phyloP scores from a whole-genome alignment of 1,140 invertebrate genomes.

The Lordiphosa collinella region DNA sequence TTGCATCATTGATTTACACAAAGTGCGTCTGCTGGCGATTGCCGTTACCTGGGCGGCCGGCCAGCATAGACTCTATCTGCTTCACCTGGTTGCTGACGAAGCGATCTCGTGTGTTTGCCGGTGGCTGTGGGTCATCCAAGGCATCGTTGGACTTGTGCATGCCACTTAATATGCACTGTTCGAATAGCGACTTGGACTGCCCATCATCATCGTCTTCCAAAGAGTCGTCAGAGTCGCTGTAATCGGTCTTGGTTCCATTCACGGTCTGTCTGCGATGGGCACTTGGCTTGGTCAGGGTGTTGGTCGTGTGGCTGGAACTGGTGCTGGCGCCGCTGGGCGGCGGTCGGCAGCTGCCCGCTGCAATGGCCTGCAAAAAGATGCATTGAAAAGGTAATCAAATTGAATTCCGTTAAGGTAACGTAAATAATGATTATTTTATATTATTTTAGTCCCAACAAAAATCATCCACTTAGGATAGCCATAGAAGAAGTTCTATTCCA shows the following conservation, averaged over 20 bases:
- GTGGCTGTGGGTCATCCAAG: slow-evolving; percentile 27
- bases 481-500: too few relatives aligned
- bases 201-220: slow-evolving; percentile 82
- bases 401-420: too few relatives aligned
- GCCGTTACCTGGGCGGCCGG: slow-evolving; percentile 32
- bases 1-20: slow-evolving; percentile 22
- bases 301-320: slow-evolving; percentile 50
- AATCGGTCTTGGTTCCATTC: slow-evolving; percentile 80
- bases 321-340: slow-evolving; percentile 62
- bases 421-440: too few relatives aligned
- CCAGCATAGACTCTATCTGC: slow-evolving; percentile 62
- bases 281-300: slow-evolving; percentile 52
- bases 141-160: slow-evolving; percentile 67
- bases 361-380: slow-evolving; percentile 51
- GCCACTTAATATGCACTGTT: slow-evolving; percentile 85
- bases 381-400: not conserved
- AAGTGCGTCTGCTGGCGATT: slow-evolving; percentile 27
- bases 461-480: too few relatives aligned
- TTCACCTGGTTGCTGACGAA: slow-evolving; percentile 68
- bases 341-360: slow-evolving; percentile 69
- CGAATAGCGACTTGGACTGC: slow-evolving; percentile 86
- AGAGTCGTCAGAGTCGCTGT: slow-evolving; percentile 83
- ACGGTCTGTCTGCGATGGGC: slow-evolving; percentile 31
- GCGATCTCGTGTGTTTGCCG: slow-evolving; percentile 34
- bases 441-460: too few relatives aligned